Evolutionary conservation across 2,888 invertebrate genomes (phyloP), one percentile per base, ranked within the genome.

Genomic region (Drosophila koepferae): DNA sequence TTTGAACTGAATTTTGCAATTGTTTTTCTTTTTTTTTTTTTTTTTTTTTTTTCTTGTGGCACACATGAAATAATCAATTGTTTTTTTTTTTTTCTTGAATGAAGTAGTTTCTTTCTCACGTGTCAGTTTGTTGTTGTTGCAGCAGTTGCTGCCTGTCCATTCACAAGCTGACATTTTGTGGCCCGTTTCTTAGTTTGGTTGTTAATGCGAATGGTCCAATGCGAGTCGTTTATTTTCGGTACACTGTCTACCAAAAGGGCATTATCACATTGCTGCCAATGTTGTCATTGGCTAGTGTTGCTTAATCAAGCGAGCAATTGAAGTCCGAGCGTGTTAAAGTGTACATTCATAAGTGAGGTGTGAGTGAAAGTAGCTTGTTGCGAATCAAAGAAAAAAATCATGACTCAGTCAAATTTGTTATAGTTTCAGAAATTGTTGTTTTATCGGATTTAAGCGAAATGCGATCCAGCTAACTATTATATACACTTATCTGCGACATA

Each of bases 91-190:
- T 64, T 63, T 66, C 44, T 56, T 79, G 75, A 76, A 71, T 72
- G 71, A 79, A 80, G 68, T 63, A 72, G 55, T 73, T 77, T 36
- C 87, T 73, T 77, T 36, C 87, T 82, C 89, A 84, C 41, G 55
- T 56, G 55, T 41, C 41, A 56, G 28, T 18, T 41, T 65, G 72
- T 58, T 56, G 34, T 48, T 44, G 49, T 64, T 54, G 51, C 48
- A 59, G 48, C 34, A 63, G 44, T 72, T 51, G 63, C 36, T 60
- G 49, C 28, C 51, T 55, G 69, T 72, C 66, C 67, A 68, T 72
- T 63, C 48, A 59, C 65, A 49, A 56, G 40, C 69, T 69, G 69
- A 58, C 77, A 74, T 69, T 79, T 69, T 79, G 40, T 63, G 61
- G 61, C 64, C 49, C 38, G 54, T 40, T 59, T 61, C 61, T 48